These are phyloP conservation scores for Hippocampus kuda DNA, from an alignment of 2,797 vertebrate genomes.

Conservation along the genomic window DNA sequence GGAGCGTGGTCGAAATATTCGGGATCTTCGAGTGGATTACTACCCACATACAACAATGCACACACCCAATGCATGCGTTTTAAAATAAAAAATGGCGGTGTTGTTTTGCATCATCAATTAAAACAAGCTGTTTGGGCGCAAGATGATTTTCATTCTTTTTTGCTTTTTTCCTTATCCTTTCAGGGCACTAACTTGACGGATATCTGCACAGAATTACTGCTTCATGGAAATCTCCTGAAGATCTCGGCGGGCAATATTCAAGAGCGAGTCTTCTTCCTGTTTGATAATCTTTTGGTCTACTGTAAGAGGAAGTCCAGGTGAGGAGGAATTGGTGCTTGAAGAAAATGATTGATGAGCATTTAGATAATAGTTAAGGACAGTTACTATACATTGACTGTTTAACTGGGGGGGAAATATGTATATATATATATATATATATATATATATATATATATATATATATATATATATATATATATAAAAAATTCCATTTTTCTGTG, in stretches of 20 bases:
- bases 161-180: slow-evolving; percentile 4
- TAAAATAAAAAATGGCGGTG: neutral
- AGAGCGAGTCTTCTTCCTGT: slow-evolving; percentile 94
- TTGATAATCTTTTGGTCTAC: slow-evolving; percentile 97
- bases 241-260: slow-evolving; percentile 98
- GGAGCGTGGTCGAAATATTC: too few relatives aligned
- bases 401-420: slow-evolving; percentile 13
- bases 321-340: slow-evolving; percentile 14
- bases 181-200: slow-evolving; percentile 97
- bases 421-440: neutral
- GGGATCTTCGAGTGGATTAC: neutral
- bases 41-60: neutral
- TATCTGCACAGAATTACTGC: slow-evolving; percentile 90
- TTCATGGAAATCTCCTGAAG: slow-evolving; percentile 90
- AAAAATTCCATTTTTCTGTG: slow-evolving; percentile 5
- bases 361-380: slow-evolving; percentile 4
- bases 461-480: slow-evolving; percentile 5
- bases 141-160: slow-evolving; percentile 5
- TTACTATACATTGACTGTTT: neutral
- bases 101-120: neutral
- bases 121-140: neutral
- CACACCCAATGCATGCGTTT: neutral
- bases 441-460: slow-evolving; percentile 5
- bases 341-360: neutral
- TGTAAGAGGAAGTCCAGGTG: slow-evolving; percentile 98